Percentiles rank a stretch among this genome's conserved stretches.
phyloP scores from a whole-genome alignment of 2,113 vertebrate species.

The Cavia aperea region DNA sequence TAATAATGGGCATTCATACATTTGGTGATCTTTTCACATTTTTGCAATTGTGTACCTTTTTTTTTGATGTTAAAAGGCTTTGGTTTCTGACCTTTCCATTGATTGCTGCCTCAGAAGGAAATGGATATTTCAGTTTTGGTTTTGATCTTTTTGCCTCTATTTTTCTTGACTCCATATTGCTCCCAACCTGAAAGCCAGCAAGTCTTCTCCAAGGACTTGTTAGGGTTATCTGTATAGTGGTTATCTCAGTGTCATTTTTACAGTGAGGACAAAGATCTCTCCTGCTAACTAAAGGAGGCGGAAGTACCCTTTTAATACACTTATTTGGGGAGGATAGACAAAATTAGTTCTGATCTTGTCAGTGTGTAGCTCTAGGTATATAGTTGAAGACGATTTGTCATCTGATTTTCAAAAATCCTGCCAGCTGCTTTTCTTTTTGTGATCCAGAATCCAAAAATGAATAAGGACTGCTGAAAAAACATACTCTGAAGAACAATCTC shows the following conservation, averaged over 20 bases:
- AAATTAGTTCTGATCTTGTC: constrained; percentile 30
- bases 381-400: neutral
- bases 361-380: neutral
- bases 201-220: neutral
- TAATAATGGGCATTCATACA: neutral
- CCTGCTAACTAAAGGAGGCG: neutral
- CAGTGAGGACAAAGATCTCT: neutral
- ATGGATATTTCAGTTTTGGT: constrained; percentile 9
- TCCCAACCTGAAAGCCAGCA: neutral
- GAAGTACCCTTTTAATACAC: neutral
- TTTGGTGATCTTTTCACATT: constrained; percentile 11
- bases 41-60: neutral
- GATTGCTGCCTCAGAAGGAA: neutral
- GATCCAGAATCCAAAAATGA: constrained; percentile 27
- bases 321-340: neutral
- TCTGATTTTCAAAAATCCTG: constrained; percentile 18
- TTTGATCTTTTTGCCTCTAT: neutral
- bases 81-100: neutral
- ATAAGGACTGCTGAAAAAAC: neutral
- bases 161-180: neutral
- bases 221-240: neutral
- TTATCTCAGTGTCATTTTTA: neutral
- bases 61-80: constrained; percentile 20
- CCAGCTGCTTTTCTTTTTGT: constrained; percentile 31
- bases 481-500: constrained; percentile 23